Evolutionary conservation across 2,797 vertebrate species (phyloP), one percentile per base, ranked within the genome.

Genomic region (Antrozous pallidus): DNA sequence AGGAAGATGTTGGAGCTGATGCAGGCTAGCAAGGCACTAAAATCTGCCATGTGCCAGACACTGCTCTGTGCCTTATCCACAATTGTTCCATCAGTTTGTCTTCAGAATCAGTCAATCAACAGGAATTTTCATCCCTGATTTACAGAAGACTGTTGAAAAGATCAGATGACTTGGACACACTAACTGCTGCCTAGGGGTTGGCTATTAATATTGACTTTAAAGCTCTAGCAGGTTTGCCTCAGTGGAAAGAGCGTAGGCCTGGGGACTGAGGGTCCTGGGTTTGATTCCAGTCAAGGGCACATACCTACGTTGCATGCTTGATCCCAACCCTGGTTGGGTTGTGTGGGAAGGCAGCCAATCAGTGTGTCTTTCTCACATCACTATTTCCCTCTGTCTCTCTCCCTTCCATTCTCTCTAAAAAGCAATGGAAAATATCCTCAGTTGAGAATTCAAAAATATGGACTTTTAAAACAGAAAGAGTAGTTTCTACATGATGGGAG

Each of bases 391-490:
- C 56, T 58, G 11, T 61, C 58, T 31, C 26, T 58, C 56, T 6
- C 58, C 58, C 12, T 31, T 31, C 58, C 12, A 31, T 28, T 61
- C 56, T 58, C 56, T 58, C 28, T 61, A 61, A 61, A 61, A 61
- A 31, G 5, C 58, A 61, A 31, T 61, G 58, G 58, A 31, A 61
- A 61, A 61, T 61, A 61, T 13, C 28, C 26, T 61, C 12, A 61
- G 28, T 14, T 61, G 58, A 61, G 58, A 13, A 61, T 61, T 61
- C 26, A 31, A 61, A 61, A 18, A 31, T 22, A 36, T 5, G 79
- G 42, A 47, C 45, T 58, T 83, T 80, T 31, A 24, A 54, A 87
- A 67, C 13, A 73, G 81, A 87, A 88, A 51, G 40, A 13, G 36
- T 18, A 7, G 18, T 49, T 65, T 54, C 12, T 36, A 67, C 5